Base-by-base conservation (phyloP, 2,113 vertebrate species). In the Bathybates hornii region DNA sequence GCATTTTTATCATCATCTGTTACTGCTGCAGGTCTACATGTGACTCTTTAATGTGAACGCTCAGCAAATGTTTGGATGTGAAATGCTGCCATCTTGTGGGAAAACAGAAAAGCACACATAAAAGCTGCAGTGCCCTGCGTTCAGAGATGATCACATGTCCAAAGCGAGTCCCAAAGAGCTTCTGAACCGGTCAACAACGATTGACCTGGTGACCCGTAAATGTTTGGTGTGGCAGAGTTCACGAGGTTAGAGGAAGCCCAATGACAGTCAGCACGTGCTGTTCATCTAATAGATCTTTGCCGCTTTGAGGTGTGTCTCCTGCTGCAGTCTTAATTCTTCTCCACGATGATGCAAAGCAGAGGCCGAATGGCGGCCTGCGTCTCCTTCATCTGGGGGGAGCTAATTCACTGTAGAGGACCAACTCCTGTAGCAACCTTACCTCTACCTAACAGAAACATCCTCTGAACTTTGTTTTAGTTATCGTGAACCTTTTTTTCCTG, bases 11-110 rank as follows among this genome's bases (percentile, higher is more conserved):
- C 59, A 34, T 19, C 29, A 61, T 17, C 36, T 6, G 36, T 43
- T 71, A 13, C 7, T 19, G n/a, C 32, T 54, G 32, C 36, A 71
- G 66, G 12, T 43, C n/a, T 43, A 16, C 36, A 81, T 2, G 24
- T 12, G 6, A 21, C 19, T 21, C 19, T 5, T 68, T 38, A 66
- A 38, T 38, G 0, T 17, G 12, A 54, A 14, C 1, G 4, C 36
- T 14, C 6, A 16, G n/a, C 8, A 54, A 38, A 50, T 19, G 41
- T 13, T 32, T 27, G 48, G 43, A 38, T 24, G 6, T 19, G 14
- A 87, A 50, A 16, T 59, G 66, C 83, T 87, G 50, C 82, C 81
- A 63, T 36, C 91, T 57, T 21, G 81, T 86, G 91, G 86, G 19
- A 6, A 57, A 56, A 71, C 6, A 16, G 5, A 19, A 6, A 57